phyloP scores from a whole-genome alignment of 2,888 invertebrate genomes.

The Cabera pusaria region DNA sequence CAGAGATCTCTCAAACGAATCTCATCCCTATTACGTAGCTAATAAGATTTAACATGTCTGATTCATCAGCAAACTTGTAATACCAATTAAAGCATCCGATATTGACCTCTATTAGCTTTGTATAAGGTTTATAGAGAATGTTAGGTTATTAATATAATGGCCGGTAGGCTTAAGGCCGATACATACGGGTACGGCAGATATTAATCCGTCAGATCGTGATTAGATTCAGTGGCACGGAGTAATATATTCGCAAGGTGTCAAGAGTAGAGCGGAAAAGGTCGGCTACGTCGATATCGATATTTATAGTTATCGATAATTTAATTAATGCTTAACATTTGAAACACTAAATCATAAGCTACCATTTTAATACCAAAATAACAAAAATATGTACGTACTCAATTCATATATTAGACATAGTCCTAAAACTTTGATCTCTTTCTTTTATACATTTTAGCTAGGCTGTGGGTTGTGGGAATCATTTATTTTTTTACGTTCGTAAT shows the following conservation, averaged over 20 bases:
- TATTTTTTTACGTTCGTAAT: too few relatives aligned
- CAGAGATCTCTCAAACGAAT: conserved; percentile 30
- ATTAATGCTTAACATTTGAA: too few relatives aligned
- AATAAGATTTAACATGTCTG: neutral
- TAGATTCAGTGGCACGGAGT: conserved; percentile 80
- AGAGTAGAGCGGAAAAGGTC: conserved; percentile 27
- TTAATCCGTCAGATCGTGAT: conserved; percentile 80
- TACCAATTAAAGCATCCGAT: neutral
- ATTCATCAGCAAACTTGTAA: neutral
- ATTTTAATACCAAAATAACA: too few relatives aligned
- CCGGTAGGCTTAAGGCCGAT: conserved; percentile 57
- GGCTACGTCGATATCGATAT: conserved; percentile 37
- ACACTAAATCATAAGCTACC: too few relatives aligned
- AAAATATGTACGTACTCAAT: too few relatives aligned
- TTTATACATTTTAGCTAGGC: too few relatives aligned
- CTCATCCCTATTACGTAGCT: conserved; percentile 35
- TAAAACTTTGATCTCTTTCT: too few relatives aligned
- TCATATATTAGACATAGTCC: too few relatives aligned
- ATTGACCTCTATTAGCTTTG: conserved; percentile 19
- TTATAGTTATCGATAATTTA: neutral
- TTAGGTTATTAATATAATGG: conserved; percentile 44
- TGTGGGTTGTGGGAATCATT: too few relatives aligned
- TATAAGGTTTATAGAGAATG: conserved; percentile 8
- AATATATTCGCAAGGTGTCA: conserved; percentile 76
- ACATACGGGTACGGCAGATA: conserved; percentile 61